phyloP scores from a whole-genome alignment of 2,888 invertebrate genomes.

The Drosophila histrio region DNA sequence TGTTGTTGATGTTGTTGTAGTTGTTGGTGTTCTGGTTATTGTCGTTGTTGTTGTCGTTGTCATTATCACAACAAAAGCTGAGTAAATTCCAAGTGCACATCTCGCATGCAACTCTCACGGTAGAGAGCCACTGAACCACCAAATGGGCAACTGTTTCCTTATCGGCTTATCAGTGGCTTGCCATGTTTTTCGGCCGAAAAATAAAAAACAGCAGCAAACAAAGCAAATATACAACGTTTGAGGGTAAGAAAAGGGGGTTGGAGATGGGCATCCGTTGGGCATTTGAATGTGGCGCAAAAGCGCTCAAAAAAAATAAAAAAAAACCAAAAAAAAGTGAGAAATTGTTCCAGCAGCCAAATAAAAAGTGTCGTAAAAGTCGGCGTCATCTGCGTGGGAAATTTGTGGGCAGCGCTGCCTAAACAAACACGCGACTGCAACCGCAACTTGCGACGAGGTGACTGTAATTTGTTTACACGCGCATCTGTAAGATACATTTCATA shows the following conservation, averaged over 20 bases:
- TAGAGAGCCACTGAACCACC: constrained; percentile 24
- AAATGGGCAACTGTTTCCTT: constrained; percentile 58
- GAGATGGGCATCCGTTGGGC: constrained; percentile 56
- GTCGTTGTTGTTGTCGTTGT: constrained; percentile 4
- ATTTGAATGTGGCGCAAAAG: constrained; percentile 54
- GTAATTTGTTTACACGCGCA: constrained; percentile 61
- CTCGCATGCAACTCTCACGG: constrained; percentile 63
- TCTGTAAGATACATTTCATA: constrained; percentile 56
- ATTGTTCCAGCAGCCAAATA: constrained; percentile 27
- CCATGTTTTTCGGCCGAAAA: constrained; percentile 54
- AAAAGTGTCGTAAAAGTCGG: constrained; percentile 61
- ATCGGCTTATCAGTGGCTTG: constrained; percentile 62
- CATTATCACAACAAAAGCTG: constrained; percentile 54
- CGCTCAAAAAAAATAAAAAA: constrained; percentile 3
- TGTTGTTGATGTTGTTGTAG: constrained; percentile 16
- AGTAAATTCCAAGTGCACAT: constrained; percentile 52
- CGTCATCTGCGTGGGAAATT: constrained; percentile 63
- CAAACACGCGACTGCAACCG: constrained; percentile 39
- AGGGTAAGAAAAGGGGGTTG: not conserved
- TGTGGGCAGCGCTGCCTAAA: constrained; percentile 64
- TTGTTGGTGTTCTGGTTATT: too few relatives aligned
- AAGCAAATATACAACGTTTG: constrained; percentile 40
- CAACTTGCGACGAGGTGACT: constrained; percentile 23
- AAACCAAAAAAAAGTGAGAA: constrained; percentile 57
- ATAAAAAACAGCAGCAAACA: constrained; percentile 36